Evolutionary conservation across 2,797 vertebrate species (phyloP).

Genomic region (Pseudochirops cupreus): DNA sequence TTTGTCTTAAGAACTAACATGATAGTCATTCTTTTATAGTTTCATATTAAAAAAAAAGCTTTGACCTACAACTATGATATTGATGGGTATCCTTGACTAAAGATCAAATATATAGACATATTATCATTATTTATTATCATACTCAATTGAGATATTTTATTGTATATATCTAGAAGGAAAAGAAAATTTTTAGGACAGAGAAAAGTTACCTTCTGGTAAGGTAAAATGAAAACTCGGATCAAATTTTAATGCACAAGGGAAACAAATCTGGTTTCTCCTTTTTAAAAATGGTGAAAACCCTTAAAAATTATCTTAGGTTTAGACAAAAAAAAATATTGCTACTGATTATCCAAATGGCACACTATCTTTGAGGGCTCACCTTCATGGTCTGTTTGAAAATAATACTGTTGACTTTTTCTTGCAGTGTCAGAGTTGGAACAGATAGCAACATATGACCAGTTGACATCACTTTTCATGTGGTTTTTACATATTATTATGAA

Average conservation of each 20-base stretch:
- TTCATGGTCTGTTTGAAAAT: neutral
- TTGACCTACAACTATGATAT: constrained; percentile 13
- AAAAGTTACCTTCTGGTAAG: constrained; percentile 28
- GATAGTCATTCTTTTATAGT: constrained; percentile 24
- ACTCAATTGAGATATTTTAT: neutral
- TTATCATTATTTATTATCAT: neutral
- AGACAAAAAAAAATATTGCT: neutral
- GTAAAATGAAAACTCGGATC: neutral
- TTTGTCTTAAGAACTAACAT: constrained; percentile 14
- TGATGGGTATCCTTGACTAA: neutral
- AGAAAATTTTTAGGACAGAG: neutral
- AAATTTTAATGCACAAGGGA: constrained; percentile 1
- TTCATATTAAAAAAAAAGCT: constrained; percentile 33
- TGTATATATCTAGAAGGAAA: neutral
- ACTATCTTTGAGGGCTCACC: neutral
- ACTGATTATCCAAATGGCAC: neutral
- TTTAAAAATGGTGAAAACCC: constrained; percentile 21
- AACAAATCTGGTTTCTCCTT: neutral
- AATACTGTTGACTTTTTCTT: neutral
- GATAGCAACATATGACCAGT: neutral
- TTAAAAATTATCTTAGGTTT: neutral
- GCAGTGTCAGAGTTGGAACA: neutral
- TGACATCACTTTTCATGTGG: neutral
- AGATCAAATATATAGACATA: neutral
- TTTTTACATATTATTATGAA: neutral